Conservation (phyloP, 1,140 invertebrate genomes). For the Polypedilum vanderplanki region DNA sequence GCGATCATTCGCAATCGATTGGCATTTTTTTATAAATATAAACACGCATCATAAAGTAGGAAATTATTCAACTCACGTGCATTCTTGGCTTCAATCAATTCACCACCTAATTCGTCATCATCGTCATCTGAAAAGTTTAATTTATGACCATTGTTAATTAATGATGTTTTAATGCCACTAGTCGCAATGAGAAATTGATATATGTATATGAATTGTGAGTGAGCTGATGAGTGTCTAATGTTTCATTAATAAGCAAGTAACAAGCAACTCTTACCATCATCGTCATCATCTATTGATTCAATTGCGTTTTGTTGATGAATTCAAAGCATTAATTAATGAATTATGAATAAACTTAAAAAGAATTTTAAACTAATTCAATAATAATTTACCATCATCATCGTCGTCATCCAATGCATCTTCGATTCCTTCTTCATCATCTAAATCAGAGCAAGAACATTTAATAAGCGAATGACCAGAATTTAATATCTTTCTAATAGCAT, state of each 20-base stretch:
- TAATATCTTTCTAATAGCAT: not conserved
- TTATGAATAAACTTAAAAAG: not conserved
- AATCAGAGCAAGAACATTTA: not conserved
- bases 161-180: not conserved
- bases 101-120: constrained; percentile 4
- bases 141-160: not conserved
- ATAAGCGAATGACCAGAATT: not conserved
- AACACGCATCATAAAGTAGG: no score
- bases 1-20: not conserved
- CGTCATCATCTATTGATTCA: not conserved
- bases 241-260: not conserved
- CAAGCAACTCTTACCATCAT: constrained; percentile 16
- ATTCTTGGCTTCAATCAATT: constrained; percentile 25
- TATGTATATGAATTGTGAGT: not conserved
- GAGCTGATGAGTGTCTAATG: not conserved
- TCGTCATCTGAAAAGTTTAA: constrained; percentile 3
- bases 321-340: constrained; percentile 7
- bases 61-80: constrained; percentile 19
- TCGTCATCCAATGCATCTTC: not conserved
- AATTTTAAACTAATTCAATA: not conserved
- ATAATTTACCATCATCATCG: constrained; percentile 10
- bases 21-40: not conserved
- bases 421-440: not conserved
- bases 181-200: not conserved
- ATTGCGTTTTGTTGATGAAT: not conserved